Base-by-base conservation (phyloP, 2,888 invertebrate genomes). In the Cheilosia urbana region DNA sequence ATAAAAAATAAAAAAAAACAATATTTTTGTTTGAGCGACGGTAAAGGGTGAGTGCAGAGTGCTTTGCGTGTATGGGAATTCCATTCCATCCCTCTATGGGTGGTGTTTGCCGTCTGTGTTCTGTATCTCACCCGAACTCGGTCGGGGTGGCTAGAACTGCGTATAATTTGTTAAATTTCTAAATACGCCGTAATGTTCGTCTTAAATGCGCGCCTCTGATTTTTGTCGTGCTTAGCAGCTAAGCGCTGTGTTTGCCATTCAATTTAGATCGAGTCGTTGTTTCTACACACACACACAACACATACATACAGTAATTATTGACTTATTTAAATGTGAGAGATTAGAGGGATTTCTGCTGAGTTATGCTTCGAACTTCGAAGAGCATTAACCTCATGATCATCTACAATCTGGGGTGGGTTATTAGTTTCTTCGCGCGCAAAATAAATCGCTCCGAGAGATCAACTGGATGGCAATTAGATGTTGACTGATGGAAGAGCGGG, bases 121-220 rank as follows among this genome's bases (percentile, higher is more conserved):
- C 30, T 58, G 49, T 51, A 13, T 45, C 15, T 27, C 47, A 53
- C 55, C 37, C 49, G 58, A 76, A 66, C 60, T 68, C 21, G 49
- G 60, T 68, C 58, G 66, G 66, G 68, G 66, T 76, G 40, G 58
- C 53, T 76, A 21, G 60, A 76, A 76, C 68, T 51, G 76, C 68
- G 76, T 76, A 51, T 17, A 34, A 40, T 63, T 73, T 73, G 30
- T 30, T 63, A 34, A 51, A 58, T 34, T 42, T 58, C 55, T 37
- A 63, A 27, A 68, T 68, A 76, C 76, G 57, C 57, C 57, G 63
- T 30, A 42, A n/a, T 42, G 27, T 30, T 53, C 17, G 9, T 63
- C 30, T 37, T 57, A 2, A 17, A 13, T 37, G 37, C 30, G 17
- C 30, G 55, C 27, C 9, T 9, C 30, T 11, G 17, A 7, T 11